Conservation (phyloP, 2,113 vertebrate species). For the Rallus limicola region DNA sequence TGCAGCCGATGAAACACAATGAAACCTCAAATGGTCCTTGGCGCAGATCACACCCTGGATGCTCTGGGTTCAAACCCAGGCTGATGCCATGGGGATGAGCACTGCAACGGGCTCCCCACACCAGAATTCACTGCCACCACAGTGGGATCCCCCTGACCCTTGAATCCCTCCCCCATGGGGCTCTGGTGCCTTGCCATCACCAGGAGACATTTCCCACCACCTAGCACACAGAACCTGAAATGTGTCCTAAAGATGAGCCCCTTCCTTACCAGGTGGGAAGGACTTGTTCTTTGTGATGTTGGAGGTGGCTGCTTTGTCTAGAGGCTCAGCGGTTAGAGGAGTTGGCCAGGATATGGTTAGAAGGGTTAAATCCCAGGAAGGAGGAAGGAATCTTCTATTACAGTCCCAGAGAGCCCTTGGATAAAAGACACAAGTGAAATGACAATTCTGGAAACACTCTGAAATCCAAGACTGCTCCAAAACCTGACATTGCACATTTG, state of each 20-base stretch:
- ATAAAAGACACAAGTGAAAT: neutral
- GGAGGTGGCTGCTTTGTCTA: neutral
- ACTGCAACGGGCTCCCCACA: neutral
- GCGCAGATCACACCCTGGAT: neutral
- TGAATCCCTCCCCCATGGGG: neutral
- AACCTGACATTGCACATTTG: fast-evolving
- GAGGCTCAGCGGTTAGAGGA: neutral
- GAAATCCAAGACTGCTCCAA: neutral
- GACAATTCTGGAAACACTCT: neutral
- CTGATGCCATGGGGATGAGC: neutral
- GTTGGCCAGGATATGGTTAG: neutral
- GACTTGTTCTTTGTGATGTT: neutral
- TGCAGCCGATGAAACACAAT: neutral
- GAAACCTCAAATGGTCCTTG: neutral
- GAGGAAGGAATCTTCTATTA: neutral
- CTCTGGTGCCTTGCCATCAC: neutral
- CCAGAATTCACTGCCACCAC: neutral
- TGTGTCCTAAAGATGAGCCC: neutral
- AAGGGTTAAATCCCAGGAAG: neutral
- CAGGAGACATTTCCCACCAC: neutral
- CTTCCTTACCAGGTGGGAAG: neutral
- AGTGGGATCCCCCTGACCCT: neutral
- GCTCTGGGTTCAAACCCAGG: neutral
- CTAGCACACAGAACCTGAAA: neutral
- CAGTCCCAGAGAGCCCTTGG: neutral